Conservation (phyloP, 2,113 vertebrate genomes). For the Sakesphorus luctuosus region DNA sequence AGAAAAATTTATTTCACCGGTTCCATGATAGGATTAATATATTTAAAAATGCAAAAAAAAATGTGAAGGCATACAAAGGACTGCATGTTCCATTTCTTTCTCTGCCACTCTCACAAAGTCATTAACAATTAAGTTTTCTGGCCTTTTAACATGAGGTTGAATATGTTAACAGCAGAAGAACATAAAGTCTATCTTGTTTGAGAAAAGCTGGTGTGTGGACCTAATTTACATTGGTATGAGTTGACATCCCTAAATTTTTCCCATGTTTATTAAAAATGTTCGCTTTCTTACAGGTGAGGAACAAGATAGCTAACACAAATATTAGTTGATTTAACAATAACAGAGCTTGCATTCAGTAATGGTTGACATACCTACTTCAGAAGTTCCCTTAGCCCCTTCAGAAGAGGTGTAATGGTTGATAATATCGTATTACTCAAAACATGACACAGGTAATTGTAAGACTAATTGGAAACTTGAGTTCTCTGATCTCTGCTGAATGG, state of each 20-base stretch:
- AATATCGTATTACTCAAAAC: neutral
- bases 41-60: neutral
- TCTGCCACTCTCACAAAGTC: neutral
- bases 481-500: neutral
- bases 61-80: neutral
- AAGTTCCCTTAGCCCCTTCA: neutral
- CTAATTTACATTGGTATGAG: neutral
- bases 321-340: neutral
- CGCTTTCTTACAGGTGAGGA: neutral
- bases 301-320: neutral
- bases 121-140: neutral
- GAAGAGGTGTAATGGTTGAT: neutral
- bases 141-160: neutral
- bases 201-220: neutral
- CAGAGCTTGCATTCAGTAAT: neutral
- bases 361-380: neutral
- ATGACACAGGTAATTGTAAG: neutral
- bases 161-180: neutral
- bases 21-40: neutral
- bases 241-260: neutral
- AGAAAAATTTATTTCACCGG: neutral
- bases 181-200: neutral
- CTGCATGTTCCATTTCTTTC: neutral
- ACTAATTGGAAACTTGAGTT: slow-evolving; percentile 1
- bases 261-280: neutral